These are phyloP conservation scores for Alcedo quadribrachys DNA, from an alignment of 2,797 vertebrate species.

Conservation along the genomic window DNA sequence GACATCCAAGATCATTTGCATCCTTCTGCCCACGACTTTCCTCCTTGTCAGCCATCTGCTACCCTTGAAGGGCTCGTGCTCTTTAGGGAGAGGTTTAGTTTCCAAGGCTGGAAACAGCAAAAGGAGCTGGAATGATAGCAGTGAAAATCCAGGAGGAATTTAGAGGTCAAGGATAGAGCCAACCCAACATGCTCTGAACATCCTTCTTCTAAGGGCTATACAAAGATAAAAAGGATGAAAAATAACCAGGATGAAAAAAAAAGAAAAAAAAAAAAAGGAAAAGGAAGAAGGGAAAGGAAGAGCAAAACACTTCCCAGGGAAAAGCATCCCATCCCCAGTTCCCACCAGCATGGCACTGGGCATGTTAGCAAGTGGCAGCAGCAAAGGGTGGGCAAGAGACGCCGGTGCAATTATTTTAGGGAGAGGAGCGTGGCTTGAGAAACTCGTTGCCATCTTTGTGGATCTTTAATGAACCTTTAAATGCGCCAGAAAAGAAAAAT, in stretches of 20 bases:
- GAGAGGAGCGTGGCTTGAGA: background rate
- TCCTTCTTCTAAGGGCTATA: background rate
- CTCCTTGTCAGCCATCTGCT: constrained; percentile 56
- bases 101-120: background rate
- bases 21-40: constrained; percentile 42
- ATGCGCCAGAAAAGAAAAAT: background rate
- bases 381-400: background rate
- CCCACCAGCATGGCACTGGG: background rate
- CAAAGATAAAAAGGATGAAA: background rate
- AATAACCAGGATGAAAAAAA: background rate
- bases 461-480: constrained; percentile 74
- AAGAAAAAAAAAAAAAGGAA: accelerated
- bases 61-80: constrained; percentile 14
- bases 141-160: background rate
- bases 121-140: background rate
- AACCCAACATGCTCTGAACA: accelerated
- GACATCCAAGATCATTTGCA: constrained; percentile 6
- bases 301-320: background rate
- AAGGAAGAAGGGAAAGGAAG: background rate
- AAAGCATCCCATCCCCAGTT: background rate
- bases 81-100: constrained; percentile 3
- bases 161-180: background rate
- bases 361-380: accelerated
- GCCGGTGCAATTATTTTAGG: background rate
- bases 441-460: background rate